A percentile compares a stretch with the other conserved stretches of the same genome.
Conservation (phyloP, 2,888 invertebrate genomes). For the Sialis lutaria region DNA sequence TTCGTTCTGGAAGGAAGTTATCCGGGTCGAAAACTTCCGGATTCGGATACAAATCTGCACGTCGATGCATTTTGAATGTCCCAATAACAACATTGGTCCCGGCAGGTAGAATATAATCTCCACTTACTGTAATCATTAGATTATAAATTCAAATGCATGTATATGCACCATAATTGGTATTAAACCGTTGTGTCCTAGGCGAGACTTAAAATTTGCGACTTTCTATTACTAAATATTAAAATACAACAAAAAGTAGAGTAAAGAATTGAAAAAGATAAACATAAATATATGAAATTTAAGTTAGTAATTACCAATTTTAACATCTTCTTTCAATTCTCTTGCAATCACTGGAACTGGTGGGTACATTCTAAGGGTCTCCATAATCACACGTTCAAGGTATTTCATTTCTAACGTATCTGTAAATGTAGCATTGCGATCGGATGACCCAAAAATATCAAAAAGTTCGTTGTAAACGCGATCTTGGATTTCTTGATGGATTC, state of each 20-base stretch:
- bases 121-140: slow-evolving; percentile 30
- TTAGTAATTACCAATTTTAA: slow-evolving; percentile 40
- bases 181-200: no score
- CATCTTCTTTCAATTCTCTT: slow-evolving; percentile 50
- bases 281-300: not conserved
- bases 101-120: slow-evolving; percentile 45
- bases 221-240: no score
- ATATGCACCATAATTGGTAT: no score
- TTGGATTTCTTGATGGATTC: slow-evolving; percentile 55
- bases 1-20: slow-evolving; percentile 66
- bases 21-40: slow-evolving; percentile 67
- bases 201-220: no score
- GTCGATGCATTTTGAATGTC: slow-evolving; percentile 51
- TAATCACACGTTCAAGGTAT: slow-evolving; percentile 61
- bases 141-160: no score
- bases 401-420: slow-evolving; percentile 76
- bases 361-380: slow-evolving; percentile 64
- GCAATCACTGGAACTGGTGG: slow-evolving; percentile 69
- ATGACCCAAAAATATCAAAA: slow-evolving; percentile 57
- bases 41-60: slow-evolving; percentile 54
- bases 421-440: slow-evolving; percentile 58
- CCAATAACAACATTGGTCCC: slow-evolving; percentile 51
- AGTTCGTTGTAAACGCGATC: slow-evolving; percentile 55
- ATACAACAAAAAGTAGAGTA: no score
- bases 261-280: no score